Base-by-base conservation (phyloP, 2,888 invertebrate genomes). In the Watsonalla binaria region DNA sequence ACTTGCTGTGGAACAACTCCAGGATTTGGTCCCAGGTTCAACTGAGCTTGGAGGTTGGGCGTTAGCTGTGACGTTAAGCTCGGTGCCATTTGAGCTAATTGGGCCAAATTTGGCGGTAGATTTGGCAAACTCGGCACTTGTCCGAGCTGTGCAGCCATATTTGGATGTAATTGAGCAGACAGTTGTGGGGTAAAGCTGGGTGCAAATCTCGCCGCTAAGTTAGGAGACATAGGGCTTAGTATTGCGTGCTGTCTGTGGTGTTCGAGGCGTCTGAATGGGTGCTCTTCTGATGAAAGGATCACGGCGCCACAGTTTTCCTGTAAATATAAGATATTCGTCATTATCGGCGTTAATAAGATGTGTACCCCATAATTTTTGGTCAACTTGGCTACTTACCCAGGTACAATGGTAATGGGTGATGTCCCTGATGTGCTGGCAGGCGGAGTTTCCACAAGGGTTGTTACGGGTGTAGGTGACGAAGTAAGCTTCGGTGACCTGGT, bases 401-500 rank as follows among this genome's bases (percentile, higher is more conserved):
- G 95, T 95, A 87, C 97, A 98, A 77, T 98, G 97, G 74, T 95
- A 97, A 75, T 97, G 97, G 51, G 94, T 95, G 61, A 96, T 95
- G 61, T 95, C 95, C 65, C 94, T 92, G 55, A 95, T 94, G 70
- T 95, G 95, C 48, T 94, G 94, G 70, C 96, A 96, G 39, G 91
- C 91, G 33, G 94, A 93, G 63, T 93, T 94, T 52, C 93, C 92
- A 68, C 94, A 94, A 0, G 90, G 91, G 51, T 92, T 94, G 57
- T 92, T 92, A 51, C 94, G 92, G 5, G 93, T 92, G 50, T 92
- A 93, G 0, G 92, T 92, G 76, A 93, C 93, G 77, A 94, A 95
- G 74, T 94, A 94, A 4, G 95, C 94, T 24, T 96, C 96, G 0
- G 96, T 96, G 52, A 97, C 95, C 68, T 96, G 94, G 73, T 96